phyloP scores from a whole-genome alignment of 2,888 invertebrate species.

The Hemistola chrysoprasaria region DNA sequence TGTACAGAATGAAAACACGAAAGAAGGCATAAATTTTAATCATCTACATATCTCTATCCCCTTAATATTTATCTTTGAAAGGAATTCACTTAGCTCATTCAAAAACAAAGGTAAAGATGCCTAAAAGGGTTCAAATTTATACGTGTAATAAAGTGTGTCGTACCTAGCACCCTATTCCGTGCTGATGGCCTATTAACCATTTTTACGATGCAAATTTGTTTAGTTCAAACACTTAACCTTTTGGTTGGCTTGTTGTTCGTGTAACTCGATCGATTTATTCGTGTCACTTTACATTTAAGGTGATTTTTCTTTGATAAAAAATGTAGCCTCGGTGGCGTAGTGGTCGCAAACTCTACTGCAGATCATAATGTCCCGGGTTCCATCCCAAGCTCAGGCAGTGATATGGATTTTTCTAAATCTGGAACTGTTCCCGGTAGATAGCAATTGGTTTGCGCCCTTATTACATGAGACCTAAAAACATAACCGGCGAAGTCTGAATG shows the following conservation, averaged over 20 bases:
- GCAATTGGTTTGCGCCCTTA: no score
- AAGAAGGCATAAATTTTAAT: no score
- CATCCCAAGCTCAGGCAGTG: no score
- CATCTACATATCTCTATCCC: constrained; percentile 3
- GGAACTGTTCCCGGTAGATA: no score
- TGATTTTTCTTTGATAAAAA: no score
- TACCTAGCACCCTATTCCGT: constrained; percentile 37
- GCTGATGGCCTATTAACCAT: constrained; percentile 45
- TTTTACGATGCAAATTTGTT: constrained; percentile 53
- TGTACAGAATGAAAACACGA: no score
- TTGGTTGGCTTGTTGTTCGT: constrained; percentile 12
- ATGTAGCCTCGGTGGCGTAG: no score
- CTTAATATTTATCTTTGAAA: constrained; percentile 14
- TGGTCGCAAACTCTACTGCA: no score
- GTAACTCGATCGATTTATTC: constrained; percentile 3
- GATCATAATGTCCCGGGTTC: no score
- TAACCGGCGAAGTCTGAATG: no score
- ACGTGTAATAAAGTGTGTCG: constrained; percentile 39
- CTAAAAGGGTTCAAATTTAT: constrained; percentile 36
- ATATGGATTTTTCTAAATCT: no score
- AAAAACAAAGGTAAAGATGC: constrained; percentile 22
- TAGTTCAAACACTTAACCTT: constrained; percentile 44
- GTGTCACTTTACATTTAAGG: constrained; percentile 1
- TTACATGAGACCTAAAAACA: no score
- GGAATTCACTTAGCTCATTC: constrained; percentile 26